phyloP scores from a whole-genome alignment of 2,888 invertebrate species.

The Pasiphila rectangulata region DNA sequence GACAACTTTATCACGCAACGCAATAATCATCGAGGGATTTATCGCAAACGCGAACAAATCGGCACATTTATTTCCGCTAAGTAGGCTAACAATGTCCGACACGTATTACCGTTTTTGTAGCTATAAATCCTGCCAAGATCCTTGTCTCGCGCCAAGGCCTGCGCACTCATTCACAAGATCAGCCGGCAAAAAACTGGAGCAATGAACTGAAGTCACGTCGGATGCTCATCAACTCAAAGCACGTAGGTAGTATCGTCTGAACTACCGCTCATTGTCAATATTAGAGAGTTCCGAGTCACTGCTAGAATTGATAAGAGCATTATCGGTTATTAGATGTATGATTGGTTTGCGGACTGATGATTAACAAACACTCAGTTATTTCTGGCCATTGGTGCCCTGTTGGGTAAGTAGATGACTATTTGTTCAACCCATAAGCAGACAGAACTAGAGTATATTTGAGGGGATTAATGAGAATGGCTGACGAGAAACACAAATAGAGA shows the following conservation, averaged over 20 bases:
- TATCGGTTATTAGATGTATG: constrained; percentile 66
- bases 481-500: background rate
- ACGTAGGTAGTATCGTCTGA: constrained; percentile 76
- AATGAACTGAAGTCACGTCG: constrained; percentile 77
- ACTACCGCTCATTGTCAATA: constrained; percentile 80
- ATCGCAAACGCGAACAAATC: constrained; percentile 34
- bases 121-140: constrained; percentile 63
- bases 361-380: constrained; percentile 42
- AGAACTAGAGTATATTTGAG: no score
- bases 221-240: constrained; percentile 66
- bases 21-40: constrained; percentile 35
- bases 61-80: constrained; percentile 34
- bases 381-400: background rate
- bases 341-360: constrained; percentile 60
- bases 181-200: constrained; percentile 76
- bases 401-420: background rate
- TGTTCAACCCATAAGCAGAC: no score
- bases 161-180: constrained; percentile 74
- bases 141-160: constrained; percentile 65
- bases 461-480: background rate
- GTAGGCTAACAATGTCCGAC: constrained; percentile 37
- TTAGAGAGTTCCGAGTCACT: constrained; percentile 69
- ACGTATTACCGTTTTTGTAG: constrained; percentile 51
- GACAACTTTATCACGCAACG: constrained; percentile 39
- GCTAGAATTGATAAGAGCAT: constrained; percentile 73